Base-by-base conservation (phyloP, 1,140 invertebrate species). In the Ridgeia piscesae region DNA sequence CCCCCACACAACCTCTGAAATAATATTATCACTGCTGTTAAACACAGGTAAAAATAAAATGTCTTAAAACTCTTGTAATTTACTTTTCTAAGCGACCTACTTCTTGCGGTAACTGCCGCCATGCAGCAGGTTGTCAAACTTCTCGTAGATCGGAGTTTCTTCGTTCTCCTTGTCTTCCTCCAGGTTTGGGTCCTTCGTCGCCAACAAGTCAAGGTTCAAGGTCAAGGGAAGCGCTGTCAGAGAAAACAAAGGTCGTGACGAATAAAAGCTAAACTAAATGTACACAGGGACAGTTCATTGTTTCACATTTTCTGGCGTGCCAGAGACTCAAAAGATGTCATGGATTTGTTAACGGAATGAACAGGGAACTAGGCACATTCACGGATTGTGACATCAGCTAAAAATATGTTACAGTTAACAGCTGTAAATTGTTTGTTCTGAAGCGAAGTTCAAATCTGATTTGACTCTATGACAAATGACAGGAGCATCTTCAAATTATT, bases 71-170 rank as follows among this genome's bases (percentile, higher is more conserved):
- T 34, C n/a, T 42, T 21, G 35, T 21, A 90, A 90, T 90, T 33
- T 6, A 90, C 35, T 17, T 90, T 33, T 14, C 58, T 77, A 0
- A 77, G 27, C 8, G 21, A 31, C 89, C n/a, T 93, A 95, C 95
- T 94, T 93, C 93, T 94, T 95, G 21, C 93, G 94, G 48, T 94
- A 94, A 42, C 93, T 94, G 0, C 93, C 93, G 4, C 98, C 99
- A 96, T 99, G 98, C 2, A 99, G 96, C 4, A 99, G 96, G 0
- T 98, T 97, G 96, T 99, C 98, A 94, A 99, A 99, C 96, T 99
- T 99, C 96, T 99, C 98, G 96, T 98, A 99, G 91, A 99, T 94
- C 14, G 95, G 95, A 34, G 97, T 97, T 91, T 97, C 97, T 90
- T 97, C 96, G 96, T 96, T 96, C 50, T 95, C 95, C 1, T 97